Percentiles rank a stretch among this genome's conserved stretches.
These are phyloP conservation scores for Merluccius polli DNA, from an alignment of 2,797 vertebrate species.

Conservation along the genomic window DNA sequence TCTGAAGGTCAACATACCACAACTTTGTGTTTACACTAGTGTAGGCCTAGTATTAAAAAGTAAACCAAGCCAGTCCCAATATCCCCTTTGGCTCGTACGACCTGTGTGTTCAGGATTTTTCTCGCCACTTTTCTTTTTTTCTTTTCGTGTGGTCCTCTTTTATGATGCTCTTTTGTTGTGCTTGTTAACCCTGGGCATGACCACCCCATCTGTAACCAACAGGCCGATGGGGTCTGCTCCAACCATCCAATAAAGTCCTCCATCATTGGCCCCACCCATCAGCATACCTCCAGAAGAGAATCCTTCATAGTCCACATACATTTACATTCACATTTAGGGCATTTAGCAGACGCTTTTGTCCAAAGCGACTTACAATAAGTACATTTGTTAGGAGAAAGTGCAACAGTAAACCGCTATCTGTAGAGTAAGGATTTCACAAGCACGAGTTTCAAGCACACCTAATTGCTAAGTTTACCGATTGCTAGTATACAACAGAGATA, in stretches of 20 bases:
- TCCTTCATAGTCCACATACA: constrained; percentile 28
- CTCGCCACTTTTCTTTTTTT: neutral
- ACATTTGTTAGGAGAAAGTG: too few relatives aligned
- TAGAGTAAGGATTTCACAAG: too few relatives aligned
- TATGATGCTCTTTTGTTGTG: constrained; percentile 19
- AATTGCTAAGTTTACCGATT: too few relatives aligned
- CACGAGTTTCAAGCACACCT: too few relatives aligned
- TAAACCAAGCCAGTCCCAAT: constrained; percentile 19
- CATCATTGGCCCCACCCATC: constrained; percentile 1
- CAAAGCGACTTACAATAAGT: too few relatives aligned
- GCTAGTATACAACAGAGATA: too few relatives aligned
- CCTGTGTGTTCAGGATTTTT: neutral
- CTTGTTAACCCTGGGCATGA: constrained; percentile 40
- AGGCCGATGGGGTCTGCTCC: constrained; percentile 29
- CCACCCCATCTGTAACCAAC: constrained; percentile 25
- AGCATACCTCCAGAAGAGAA: constrained; percentile 33
- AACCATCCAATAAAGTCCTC: neutral
- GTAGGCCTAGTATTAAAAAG: neutral
- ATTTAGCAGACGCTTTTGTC: too few relatives aligned
- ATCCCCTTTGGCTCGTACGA: neutral
- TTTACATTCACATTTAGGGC: too few relatives aligned
- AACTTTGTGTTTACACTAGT: neutral
- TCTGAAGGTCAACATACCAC: neutral
- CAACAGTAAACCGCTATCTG: too few relatives aligned
- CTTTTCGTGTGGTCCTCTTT: constrained; percentile 10